Percentiles rank a stretch among this genome's conserved stretches.
Evolutionary conservation across 2,113 vertebrate species (phyloP).

Genomic region (Myrmecobius fasciatus): DNA sequence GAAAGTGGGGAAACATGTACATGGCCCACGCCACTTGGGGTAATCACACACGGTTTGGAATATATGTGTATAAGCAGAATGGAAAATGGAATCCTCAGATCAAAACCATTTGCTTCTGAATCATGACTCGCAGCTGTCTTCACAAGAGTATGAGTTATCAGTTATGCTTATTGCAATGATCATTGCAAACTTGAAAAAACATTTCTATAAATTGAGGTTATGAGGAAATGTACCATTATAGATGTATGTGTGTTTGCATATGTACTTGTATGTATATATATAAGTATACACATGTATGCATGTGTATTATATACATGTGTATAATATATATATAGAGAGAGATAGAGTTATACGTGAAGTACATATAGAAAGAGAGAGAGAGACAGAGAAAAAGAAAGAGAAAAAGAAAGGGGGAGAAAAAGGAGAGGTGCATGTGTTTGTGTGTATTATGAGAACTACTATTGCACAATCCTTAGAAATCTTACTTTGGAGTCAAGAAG

Average conservation of each 20-base stretch:
- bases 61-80: not conserved
- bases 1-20: not conserved
- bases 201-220: not conserved
- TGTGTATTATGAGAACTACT: not conserved
- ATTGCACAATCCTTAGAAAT: not conserved
- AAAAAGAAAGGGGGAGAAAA: too few relatives aligned
- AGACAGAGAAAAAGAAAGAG: too few relatives aligned
- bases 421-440: too few relatives aligned
- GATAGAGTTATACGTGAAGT: too few relatives aligned
- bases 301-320: not conserved
- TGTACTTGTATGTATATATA: too few relatives aligned
- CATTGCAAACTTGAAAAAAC: not conserved
- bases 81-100: not conserved
- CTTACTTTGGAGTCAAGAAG: not conserved
- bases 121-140: not conserved
- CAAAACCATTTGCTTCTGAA: not conserved
- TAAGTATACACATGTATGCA: not conserved
- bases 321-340: too few relatives aligned
- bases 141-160: not conserved
- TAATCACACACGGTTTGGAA: not conserved
- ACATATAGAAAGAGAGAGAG: too few relatives aligned
- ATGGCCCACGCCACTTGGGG: not conserved
- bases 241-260: too few relatives aligned
- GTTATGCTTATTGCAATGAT: not conserved
- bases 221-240: not conserved